These are phyloP conservation scores for Phalacrocorax pelagicus DNA, from an alignment of 2,113 vertebrate species.

Conservation along the genomic window DNA sequence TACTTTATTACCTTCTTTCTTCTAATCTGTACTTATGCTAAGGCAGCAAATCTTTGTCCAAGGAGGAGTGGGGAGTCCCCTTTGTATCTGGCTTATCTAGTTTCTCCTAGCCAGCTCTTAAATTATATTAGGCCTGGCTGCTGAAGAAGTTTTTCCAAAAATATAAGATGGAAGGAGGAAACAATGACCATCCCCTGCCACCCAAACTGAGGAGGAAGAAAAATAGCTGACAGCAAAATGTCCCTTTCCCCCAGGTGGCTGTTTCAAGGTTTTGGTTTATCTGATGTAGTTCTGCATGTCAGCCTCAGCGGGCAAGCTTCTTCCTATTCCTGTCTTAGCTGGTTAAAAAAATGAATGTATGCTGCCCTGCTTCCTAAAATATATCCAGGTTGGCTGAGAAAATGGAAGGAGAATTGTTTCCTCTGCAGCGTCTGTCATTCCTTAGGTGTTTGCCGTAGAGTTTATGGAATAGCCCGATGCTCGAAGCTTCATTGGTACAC, in stretches of 20 bases:
- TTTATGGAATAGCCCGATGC: background rate
- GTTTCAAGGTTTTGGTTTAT: background rate
- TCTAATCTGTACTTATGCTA: background rate
- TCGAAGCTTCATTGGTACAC: background rate
- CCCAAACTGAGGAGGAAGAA: background rate
- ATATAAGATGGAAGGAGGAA: background rate
- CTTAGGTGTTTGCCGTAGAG: background rate
- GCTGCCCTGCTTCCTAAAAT: background rate
- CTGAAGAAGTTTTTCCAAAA: background rate
- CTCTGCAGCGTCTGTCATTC: background rate
- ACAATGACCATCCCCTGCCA: background rate
- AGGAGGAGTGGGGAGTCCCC: background rate
- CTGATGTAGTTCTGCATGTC: background rate
- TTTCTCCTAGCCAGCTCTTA: background rate
- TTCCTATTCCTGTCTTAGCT: background rate
- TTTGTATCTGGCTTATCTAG: background rate
- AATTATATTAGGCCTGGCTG: background rate
- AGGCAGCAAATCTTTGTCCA: background rate
- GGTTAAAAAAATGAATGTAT: background rate
- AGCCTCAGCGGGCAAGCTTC: background rate
- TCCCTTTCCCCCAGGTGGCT: background rate
- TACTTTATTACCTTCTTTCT: background rate
- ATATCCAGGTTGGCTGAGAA: background rate
- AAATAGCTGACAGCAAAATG: background rate
- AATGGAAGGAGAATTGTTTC: background rate